phyloP scores from a whole-genome alignment of 2,113 vertebrate species.

The Piprites chloris region DNA sequence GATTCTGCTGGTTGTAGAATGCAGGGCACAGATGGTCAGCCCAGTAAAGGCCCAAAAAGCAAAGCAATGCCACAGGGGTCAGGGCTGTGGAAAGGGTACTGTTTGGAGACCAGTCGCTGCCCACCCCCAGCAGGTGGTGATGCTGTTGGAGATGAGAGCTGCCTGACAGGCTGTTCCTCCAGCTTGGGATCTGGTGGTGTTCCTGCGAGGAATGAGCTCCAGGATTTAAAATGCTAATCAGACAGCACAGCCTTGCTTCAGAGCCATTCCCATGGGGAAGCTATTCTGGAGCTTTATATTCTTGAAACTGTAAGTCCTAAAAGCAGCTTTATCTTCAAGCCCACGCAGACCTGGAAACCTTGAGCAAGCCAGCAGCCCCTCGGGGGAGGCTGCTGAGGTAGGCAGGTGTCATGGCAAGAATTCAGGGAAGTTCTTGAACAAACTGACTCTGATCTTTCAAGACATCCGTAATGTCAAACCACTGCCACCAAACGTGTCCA shows the following conservation, averaged over 20 bases:
- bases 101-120: neutral
- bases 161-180: neutral
- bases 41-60: neutral
- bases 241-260: neutral
- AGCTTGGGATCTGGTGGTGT: neutral
- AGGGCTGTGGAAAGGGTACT: neutral
- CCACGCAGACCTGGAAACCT: conserved; percentile 15
- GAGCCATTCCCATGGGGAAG: conserved; percentile 8
- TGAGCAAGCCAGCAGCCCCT: neutral
- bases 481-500: rapidly evolving
- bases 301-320: neutral
- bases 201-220: neutral
- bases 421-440: neutral
- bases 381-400: neutral
- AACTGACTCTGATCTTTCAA: neutral
- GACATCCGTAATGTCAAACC: neutral
- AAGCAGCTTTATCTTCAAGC: neutral
- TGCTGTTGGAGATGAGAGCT: neutral
- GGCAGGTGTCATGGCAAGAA: neutral
- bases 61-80: neutral
- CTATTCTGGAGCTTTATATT: conserved; percentile 14
- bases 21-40: neutral
- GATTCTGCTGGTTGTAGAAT: neutral
- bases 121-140: neutral
- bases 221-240: conserved; percentile 27